Conservation (phyloP, 2,888 invertebrate species). For the Trisateles emortualis region DNA sequence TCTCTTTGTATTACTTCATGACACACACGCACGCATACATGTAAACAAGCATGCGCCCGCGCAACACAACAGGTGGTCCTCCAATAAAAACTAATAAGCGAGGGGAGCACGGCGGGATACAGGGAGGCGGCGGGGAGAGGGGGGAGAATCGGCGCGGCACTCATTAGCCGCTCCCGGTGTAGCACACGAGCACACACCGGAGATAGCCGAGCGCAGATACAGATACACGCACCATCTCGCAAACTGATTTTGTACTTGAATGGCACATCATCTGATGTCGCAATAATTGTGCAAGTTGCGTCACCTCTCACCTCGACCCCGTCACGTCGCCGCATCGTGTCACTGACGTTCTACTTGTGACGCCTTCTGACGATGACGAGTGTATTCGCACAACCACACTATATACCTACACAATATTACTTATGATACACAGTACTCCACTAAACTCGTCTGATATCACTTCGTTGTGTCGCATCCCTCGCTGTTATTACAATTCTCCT, state of each 20-base stretch:
- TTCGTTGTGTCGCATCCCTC: no score
- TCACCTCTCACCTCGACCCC: no score
- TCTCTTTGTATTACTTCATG: not conserved
- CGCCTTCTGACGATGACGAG: no score
- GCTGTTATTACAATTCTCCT: no score
- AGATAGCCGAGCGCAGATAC: not conserved
- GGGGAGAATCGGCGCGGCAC: slow-evolving; percentile 6
- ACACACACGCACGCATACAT: slow-evolving; percentile 9
- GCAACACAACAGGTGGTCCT: slow-evolving; percentile 46
- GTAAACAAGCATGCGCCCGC: slow-evolving; percentile 26
- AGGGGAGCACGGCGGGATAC: slow-evolving; percentile 6
- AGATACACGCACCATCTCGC: not conserved
- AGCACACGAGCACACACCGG: slow-evolving; percentile 7
- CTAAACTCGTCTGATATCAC: no score
- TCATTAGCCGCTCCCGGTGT: slow-evolving; percentile 45
- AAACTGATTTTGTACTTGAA: not conserved
- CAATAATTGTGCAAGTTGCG: no score
- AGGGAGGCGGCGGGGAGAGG: not conserved
- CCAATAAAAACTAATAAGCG: slow-evolving; percentile 48
- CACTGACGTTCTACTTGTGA: no score
- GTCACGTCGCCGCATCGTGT: no score
- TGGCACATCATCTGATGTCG: no score
- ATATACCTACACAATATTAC: no score
- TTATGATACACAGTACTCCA: no score
- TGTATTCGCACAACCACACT: no score